Percentiles rank a stretch among this genome's conserved stretches.
Conservation (phyloP, 1,140 invertebrate genomes). For the Neodiprion pinetum region DNA sequence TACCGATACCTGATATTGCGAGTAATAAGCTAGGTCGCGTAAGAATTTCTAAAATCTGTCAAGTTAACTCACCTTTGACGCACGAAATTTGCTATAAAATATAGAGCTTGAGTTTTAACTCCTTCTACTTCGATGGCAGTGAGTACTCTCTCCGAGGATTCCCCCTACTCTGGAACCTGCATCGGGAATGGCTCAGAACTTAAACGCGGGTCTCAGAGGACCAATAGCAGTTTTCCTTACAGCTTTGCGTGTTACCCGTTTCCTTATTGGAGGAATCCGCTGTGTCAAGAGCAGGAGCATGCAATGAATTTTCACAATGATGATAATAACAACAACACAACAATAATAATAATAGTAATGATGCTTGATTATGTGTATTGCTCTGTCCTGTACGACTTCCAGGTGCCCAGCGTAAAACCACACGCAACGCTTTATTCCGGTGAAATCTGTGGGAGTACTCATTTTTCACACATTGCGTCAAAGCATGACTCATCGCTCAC, state of each 20-base stretch:
- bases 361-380: no score
- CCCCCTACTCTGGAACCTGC: slow-evolving; percentile 21
- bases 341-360: no score
- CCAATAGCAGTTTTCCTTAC: slow-evolving; percentile 26
- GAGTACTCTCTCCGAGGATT: slow-evolving; percentile 21
- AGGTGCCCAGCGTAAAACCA: no score
- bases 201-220: slow-evolving; percentile 24
- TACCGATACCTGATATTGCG: neutral
- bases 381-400: no score
- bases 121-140: slow-evolving; percentile 35
- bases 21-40: neutral
- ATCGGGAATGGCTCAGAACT: slow-evolving; percentile 28
- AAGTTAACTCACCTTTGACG: slow-evolving; percentile 22
- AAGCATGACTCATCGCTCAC: no score
- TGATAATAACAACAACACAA: neutral
- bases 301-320: slow-evolving; percentile 6
- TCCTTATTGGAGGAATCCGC: slow-evolving; percentile 21
- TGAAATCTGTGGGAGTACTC: no score
- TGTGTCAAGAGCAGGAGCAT: slow-evolving; percentile 2
- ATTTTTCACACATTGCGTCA: no score
- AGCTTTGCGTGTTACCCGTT: slow-evolving; percentile 24
- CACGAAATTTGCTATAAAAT: slow-evolving; percentile 21
- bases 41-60: neutral
- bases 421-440: no score
- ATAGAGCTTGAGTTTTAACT: slow-evolving; percentile 18